These are phyloP conservation scores for Myathropa florea DNA, from an alignment of 2,888 invertebrate species.

Conservation along the genomic window DNA sequence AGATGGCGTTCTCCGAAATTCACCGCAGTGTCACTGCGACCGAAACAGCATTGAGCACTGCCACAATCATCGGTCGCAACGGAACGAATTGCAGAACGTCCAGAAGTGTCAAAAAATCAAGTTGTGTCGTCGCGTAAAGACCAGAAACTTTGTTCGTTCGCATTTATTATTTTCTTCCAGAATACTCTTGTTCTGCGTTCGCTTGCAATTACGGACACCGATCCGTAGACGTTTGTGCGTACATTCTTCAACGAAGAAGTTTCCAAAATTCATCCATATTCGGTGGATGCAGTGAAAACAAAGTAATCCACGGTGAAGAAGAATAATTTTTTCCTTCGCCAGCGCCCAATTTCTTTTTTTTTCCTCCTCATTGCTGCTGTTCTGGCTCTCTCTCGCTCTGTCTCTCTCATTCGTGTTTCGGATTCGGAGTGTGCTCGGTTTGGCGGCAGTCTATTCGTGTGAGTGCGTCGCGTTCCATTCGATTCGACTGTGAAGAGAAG, in stretches of 20 bases:
- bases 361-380: conserved; percentile 5
- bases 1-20: conserved; percentile 52
- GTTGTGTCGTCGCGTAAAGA: conserved; percentile 60
- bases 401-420: background rate
- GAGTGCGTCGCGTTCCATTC: conserved; percentile 10
- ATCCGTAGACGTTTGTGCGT: background rate
- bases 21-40: conserved; percentile 36
- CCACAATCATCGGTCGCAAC: conserved; percentile 5
- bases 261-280: background rate
- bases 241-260: background rate
- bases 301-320: conserved; percentile 1
- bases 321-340: conserved; percentile 48
- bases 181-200: background rate
- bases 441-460: background rate
- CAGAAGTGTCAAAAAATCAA: conserved; percentile 64
- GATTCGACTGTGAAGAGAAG: background rate
- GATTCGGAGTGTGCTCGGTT: background rate
- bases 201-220: background rate
- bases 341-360: conserved; percentile 66
- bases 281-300: conserved; percentile 19
- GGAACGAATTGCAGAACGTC: conserved; percentile 55
- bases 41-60: conserved; percentile 15
- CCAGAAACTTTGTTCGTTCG: conserved; percentile 22
- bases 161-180: conserved; percentile 22
- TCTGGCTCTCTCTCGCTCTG: background rate